These are phyloP conservation scores for Drosophila lacicola DNA, from an alignment of 2,888 invertebrate species.

Conservation along the genomic window DNA sequence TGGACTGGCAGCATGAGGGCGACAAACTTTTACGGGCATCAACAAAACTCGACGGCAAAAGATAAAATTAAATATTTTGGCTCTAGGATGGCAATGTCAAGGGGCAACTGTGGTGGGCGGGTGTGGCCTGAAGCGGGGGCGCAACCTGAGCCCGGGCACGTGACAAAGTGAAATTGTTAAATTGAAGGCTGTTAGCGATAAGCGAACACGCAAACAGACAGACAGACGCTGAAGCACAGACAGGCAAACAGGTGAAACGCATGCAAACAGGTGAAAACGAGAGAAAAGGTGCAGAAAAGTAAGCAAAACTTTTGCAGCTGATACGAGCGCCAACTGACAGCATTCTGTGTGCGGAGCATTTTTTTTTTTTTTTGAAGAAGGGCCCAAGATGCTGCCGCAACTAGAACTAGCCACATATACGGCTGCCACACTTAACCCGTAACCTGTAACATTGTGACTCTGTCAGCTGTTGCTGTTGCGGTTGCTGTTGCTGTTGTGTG, in stretches of 20 bases:
- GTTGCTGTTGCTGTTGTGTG: conserved; percentile 4
- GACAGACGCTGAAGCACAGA: background rate
- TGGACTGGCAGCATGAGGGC: conserved; percentile 12
- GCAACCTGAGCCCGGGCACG: conserved; percentile 41
- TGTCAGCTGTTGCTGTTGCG: conserved; percentile 30
- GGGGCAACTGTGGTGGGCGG: background rate
- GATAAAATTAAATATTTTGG: conserved; percentile 55
- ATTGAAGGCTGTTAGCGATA: conserved; percentile 65
- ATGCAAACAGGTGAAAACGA: conserved; percentile 29
- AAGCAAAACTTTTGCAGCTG: conserved; percentile 52
- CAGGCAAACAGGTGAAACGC: conserved; percentile 30
- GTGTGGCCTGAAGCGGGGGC: background rate
- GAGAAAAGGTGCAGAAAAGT: conserved; percentile 49
- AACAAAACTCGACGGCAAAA: conserved; percentile 40
- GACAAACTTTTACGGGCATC: conserved; percentile 37
- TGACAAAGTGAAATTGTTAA: conserved; percentile 69
- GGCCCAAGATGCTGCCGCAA: conserved; percentile 24
- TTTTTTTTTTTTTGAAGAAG: background rate
- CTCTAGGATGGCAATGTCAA: conserved; percentile 11
- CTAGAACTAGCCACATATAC: background rate
- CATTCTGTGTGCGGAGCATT: conserved; percentile 36
- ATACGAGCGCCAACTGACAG: conserved; percentile 49
- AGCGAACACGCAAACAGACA: conserved; percentile 56
- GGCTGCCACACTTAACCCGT: conserved; percentile 43
- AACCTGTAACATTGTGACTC: conserved; percentile 32